phyloP scores from a whole-genome alignment of 2,888 invertebrate species.

The Anaspis maculata region DNA sequence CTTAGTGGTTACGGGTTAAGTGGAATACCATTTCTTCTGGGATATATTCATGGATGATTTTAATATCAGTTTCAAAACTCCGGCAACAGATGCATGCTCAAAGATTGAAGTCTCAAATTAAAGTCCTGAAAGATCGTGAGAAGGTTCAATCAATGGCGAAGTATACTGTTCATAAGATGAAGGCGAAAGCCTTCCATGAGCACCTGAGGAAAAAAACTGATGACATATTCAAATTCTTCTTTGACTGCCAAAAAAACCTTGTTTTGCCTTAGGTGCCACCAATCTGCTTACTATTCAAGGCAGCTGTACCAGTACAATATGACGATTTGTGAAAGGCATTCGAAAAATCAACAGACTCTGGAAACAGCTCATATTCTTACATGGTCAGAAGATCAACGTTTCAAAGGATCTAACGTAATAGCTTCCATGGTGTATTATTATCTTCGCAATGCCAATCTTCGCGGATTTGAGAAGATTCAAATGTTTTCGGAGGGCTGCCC shows the following conservation, averaged over 20 bases:
- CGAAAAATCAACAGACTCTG: slow-evolving; percentile 18
- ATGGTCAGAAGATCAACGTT: slow-evolving; percentile 9
- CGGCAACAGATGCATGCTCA: neutral
- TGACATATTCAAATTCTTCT: slow-evolving; percentile 5
- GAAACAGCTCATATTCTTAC: slow-evolving; percentile 17
- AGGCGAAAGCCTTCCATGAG: neutral
- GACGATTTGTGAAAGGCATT: slow-evolving; percentile 27
- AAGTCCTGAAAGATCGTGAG: neutral
- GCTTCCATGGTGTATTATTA: slow-evolving; percentile 8
- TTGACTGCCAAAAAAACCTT: slow-evolving; percentile 32
- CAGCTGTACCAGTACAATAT: slow-evolving; percentile 33
- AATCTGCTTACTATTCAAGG: slow-evolving; percentile 28
- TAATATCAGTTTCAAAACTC: neutral
- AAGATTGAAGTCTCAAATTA: no score
- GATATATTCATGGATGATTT: no score
- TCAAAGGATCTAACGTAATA: slow-evolving; percentile 13
- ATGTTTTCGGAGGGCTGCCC: slow-evolving; percentile 12
- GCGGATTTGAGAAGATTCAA: slow-evolving; percentile 1
- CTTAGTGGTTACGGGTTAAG: no score
- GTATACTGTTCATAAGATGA: neutral
- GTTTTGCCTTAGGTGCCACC: slow-evolving; percentile 27
- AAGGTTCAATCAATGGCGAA: neutral
- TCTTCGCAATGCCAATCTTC: no score
- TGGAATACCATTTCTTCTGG: no score
- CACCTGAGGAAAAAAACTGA: neutral